phyloP scores from a whole-genome alignment of 1,140 invertebrate genomes.

The Brachionus rotundiformis region DNA sequence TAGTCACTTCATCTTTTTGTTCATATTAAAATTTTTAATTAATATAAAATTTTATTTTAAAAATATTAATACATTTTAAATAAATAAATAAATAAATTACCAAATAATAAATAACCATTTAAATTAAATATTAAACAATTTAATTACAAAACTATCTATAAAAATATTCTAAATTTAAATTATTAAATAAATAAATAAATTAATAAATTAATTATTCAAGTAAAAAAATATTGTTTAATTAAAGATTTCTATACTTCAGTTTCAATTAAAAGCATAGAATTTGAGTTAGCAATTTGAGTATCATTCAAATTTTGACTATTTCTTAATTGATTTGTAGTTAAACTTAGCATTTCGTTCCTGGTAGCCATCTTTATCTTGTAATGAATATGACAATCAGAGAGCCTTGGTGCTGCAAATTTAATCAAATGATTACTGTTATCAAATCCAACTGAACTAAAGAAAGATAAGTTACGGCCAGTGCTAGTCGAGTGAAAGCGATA shows the following conservation, averaged over 20 bases:
- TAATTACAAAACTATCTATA: neutral
- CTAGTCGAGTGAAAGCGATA: neutral
- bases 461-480: neutral
- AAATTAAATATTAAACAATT: neutral
- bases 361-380: constrained; percentile 27
- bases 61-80: neutral
- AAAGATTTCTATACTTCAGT: neutral
- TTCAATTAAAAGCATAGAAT: neutral
- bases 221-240: neutral
- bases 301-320: neutral
- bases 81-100: neutral
- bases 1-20: too few species aligned
- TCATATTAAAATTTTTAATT: neutral
- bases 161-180: neutral
- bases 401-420: constrained; percentile 1
- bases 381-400: constrained; percentile 38
- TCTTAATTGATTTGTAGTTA: neutral
- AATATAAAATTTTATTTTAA: neutral
- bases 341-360: neutral
- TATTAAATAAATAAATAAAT: neutral
- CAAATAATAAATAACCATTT: neutral
- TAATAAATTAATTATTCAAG: neutral
- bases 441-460: neutral
- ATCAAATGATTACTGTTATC: constrained; percentile 6
- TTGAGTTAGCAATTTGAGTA: neutral